A percentile compares a stretch with the other conserved stretches of the same genome.
phyloP scores from a whole-genome alignment of 2,888 invertebrate genomes.

The Aporophyla nigra region DNA sequence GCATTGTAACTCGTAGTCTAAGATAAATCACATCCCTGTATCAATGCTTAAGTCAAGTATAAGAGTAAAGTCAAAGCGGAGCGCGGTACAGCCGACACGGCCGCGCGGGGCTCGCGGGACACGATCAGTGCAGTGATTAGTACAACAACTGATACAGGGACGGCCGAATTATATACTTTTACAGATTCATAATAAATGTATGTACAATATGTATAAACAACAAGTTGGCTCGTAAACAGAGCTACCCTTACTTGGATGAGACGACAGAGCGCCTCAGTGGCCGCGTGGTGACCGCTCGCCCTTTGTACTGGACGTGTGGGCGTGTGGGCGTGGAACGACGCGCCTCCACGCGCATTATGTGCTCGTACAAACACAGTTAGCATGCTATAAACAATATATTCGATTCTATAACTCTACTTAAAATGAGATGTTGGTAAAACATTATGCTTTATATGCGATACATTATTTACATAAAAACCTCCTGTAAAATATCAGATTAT shows the following conservation, averaged over 20 bases:
- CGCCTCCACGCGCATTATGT: constrained; percentile 2
- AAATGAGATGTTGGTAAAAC: constrained; percentile 63
- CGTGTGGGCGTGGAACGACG: background rate
- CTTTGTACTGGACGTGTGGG: background rate
- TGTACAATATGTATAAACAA: constrained; percentile 57
- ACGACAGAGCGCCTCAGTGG: background rate
- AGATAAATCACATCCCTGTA: constrained; percentile 57
- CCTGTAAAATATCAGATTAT: constrained; percentile 48
- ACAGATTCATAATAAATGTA: constrained; percentile 41
- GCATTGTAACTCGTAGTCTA: constrained; percentile 42
- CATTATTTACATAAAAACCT: constrained; percentile 64
- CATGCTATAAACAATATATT: constrained; percentile 49
- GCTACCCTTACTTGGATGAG: constrained; percentile 14
- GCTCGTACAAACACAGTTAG: constrained; percentile 24
- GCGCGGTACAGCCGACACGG: background rate
- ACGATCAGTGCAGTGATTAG: background rate
- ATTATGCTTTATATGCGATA: constrained; percentile 55
- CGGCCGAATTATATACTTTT: constrained; percentile 25
- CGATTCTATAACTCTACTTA: constrained; percentile 61
- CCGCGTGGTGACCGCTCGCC: background rate
- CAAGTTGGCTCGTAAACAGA: constrained; percentile 25
- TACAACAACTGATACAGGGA: constrained; percentile 46
- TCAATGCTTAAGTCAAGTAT: constrained; percentile 44
- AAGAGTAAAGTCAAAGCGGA: constrained; percentile 3
- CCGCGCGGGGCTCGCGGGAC: background rate